Evolutionary conservation across 1,140 invertebrate genomes (phyloP).

Genomic region (Brachystomella parvula): DNA sequence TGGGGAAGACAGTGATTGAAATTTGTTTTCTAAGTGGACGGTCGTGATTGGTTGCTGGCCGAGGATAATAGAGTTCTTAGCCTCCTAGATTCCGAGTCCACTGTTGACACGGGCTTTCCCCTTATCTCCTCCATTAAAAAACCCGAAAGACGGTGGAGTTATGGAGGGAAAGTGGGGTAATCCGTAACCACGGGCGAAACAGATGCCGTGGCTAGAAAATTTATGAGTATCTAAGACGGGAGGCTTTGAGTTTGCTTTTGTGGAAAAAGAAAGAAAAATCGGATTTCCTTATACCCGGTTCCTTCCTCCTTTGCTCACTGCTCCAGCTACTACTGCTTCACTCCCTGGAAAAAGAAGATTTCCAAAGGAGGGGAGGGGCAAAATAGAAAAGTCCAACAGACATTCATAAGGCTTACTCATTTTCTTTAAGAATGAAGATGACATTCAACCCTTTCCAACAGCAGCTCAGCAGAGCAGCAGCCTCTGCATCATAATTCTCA

Average conservation of each 20-base stretch:
- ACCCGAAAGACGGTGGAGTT: no score
- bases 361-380: background rate
- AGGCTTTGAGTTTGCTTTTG: background rate
- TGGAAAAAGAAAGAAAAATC: background rate
- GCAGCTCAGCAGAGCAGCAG: no score
- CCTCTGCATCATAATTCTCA: background rate
- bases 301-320: no score
- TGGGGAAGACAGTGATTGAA: constrained; percentile 6
- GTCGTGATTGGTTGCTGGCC: background rate
- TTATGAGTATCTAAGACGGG: constrained; percentile 31
- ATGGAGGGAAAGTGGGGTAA: constrained; percentile 8
- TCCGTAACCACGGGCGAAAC: constrained; percentile 31
- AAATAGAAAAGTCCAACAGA: background rate
- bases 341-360: no score
- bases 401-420: background rate
- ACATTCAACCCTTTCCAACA: background rate
- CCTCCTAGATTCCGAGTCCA: no score
- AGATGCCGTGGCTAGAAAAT: constrained; percentile 33
- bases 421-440: background rate
- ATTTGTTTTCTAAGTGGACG: background rate
- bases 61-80: no score
- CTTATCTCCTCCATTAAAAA: no score
- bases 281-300: background rate
- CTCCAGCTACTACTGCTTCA: no score
- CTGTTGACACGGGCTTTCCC: no score